These are phyloP conservation scores for Empidonax alnorum DNA, from an alignment of 2,113 vertebrate genomes.

Conservation along the genomic window DNA sequence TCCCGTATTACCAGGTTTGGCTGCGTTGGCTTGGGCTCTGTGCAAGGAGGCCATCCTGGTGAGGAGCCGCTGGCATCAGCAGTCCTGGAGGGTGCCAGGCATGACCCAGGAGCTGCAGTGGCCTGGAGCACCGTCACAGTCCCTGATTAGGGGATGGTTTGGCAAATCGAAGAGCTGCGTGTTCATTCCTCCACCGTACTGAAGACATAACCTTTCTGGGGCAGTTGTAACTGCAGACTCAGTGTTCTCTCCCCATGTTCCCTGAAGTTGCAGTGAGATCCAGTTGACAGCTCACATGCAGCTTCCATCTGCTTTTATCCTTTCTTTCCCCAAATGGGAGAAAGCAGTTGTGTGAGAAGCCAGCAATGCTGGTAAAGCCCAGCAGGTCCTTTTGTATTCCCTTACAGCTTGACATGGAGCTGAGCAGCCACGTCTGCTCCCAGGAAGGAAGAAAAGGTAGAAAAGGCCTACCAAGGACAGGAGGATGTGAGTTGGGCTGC, in stretches of 20 bases:
- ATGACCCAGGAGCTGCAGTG: background rate
- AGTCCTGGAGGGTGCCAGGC: background rate
- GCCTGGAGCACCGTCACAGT: background rate
- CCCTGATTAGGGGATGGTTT: background rate
- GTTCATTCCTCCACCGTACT: fast-evolving
- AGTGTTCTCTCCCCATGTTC: background rate
- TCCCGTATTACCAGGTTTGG: background rate
- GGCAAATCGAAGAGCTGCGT: fast-evolving
- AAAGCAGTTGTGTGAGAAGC: background rate
- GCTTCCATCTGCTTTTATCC: conserved; percentile 28
- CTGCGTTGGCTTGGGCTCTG: background rate
- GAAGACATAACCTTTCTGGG: background rate
- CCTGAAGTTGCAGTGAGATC: background rate
- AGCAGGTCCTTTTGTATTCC: background rate
- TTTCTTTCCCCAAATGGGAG: background rate
- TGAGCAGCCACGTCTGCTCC: background rate
- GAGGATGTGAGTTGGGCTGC: background rate
- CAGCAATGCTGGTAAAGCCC: background rate
- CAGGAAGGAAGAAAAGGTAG: background rate
- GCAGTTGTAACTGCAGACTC: background rate
- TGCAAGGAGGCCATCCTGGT: background rate
- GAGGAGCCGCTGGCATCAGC: background rate
- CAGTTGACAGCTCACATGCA: background rate
- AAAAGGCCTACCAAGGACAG: background rate
- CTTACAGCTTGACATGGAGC: background rate